Conservation (phyloP, 2,888 invertebrate genomes). For the Carterocephalus palaemon region DNA sequence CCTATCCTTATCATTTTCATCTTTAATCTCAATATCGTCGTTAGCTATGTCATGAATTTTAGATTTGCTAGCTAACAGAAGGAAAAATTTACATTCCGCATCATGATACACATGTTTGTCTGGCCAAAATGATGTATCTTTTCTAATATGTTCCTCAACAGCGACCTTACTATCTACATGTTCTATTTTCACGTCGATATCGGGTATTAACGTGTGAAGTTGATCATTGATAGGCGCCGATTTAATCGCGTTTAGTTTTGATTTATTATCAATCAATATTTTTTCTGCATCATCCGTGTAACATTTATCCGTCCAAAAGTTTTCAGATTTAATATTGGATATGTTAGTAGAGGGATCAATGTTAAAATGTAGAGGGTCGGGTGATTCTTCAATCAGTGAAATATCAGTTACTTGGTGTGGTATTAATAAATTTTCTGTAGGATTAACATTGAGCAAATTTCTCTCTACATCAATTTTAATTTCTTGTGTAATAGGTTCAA, state of each 20-base stretch:
- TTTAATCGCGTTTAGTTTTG: neutral
- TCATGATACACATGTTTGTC: conserved; percentile 81
- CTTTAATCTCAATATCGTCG: conserved; percentile 46
- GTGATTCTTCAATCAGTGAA: neutral
- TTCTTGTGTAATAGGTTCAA: conserved; percentile 51
- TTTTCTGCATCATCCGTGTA: conserved; percentile 80
- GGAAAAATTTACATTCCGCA: conserved; percentile 81
- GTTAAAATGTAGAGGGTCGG: conserved; percentile 44
- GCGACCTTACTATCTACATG: neutral
- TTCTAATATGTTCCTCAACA: conserved; percentile 52
- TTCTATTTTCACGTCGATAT: conserved; percentile 29
- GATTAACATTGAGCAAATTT: conserved; percentile 13
- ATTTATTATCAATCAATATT: conserved; percentile 43
- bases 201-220: conserved; percentile 26
- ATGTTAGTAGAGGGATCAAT: conserved; percentile 47
- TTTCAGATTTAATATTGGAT: conserved; percentile 62
- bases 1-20: conserved; percentile 80
- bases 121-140: conserved; percentile 79
- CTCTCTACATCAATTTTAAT: conserved; percentile 7
- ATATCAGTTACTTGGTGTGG: conserved; percentile 15
- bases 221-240: conserved; percentile 30
- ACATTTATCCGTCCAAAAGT: conserved; percentile 24
- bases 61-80: conserved; percentile 68
- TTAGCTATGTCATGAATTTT: conserved; percentile 47
- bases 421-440: neutral